phyloP scores from a whole-genome alignment of 2,888 invertebrate genomes.

The Microctonus brassicae region DNA sequence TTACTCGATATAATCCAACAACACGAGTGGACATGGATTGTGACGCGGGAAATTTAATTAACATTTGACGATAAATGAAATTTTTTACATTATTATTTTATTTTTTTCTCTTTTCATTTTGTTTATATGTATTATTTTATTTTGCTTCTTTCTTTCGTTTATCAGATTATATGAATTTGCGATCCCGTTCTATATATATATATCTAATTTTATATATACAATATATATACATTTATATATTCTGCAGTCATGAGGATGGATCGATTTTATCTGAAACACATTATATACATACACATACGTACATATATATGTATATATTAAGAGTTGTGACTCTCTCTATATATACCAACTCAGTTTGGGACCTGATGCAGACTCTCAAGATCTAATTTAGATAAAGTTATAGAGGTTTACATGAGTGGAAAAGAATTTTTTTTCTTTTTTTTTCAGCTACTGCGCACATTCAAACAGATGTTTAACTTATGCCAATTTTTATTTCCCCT shows the following conservation, averaged over 20 bases:
- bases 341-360: neutral
- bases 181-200: neutral
- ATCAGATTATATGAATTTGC: conserved; percentile 10
- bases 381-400: conserved; percentile 67
- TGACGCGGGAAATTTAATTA: conserved; percentile 45
- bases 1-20: conserved; percentile 43
- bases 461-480: neutral
- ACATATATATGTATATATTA: conserved; percentile 9
- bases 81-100: neutral
- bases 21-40: conserved; percentile 34
- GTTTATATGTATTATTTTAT: neutral
- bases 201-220: neutral
- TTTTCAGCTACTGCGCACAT: conserved; percentile 3
- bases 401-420: conserved; percentile 37
- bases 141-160: neutral
- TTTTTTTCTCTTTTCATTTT: neutral
- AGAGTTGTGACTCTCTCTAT: neutral
- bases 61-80: conserved; percentile 17
- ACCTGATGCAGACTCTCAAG: conserved; percentile 56
- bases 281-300: conserved; percentile 46
- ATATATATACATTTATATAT: too few relatives aligned
- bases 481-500: neutral
- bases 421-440: conserved; percentile 20
- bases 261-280: neutral
- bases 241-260: neutral